Base-by-base conservation (phyloP, 1,140 invertebrate species). In the Telenomus remus region DNA sequence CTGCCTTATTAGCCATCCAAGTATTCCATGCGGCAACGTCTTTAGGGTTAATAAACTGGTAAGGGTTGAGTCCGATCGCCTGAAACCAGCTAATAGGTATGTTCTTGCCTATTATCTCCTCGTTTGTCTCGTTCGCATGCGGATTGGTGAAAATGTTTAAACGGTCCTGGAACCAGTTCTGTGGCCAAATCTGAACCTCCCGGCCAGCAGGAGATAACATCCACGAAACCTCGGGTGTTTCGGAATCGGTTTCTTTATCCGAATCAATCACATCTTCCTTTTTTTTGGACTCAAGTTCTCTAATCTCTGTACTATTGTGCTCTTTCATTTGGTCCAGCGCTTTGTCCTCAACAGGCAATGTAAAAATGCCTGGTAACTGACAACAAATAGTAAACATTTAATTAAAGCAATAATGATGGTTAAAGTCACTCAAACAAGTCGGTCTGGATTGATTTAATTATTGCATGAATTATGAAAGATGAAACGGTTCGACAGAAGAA, bases 1-100 rank as follows among this genome's bases (percentile, higher is more conserved):
- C 84, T 0, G 84, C 85, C 43, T 86, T 86, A 39, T 86, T 86
- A 2, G 84, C 77, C 15, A 86, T 79, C 84, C 84, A 86, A 11
- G 84, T 84, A 34, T 86, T 86, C 5, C 85, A 78, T 6, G 84
- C 84, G n/a, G 74, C 80, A 0, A 80, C 78, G n/a, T 85, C 81
- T 3, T 81, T 19, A 14, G 81, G 65, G 6, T 79, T 82, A 48
- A 82, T 80, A 33, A 84, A 84, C 35, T 80, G 80, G 0, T 27
- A 6, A 27, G 80, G 55, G 34, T 85, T 70, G 3, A 80, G 49
- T 0, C 80, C 78, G 0, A 74, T 35, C 0, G 83, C 51, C 27
- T 85, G 79, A 3, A 83, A 14, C 1, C 85, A 42, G 13, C 72
- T 56, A 11, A 16, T 59, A 0, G 74, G 16, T 10, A 86, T 63